phyloP scores from a whole-genome alignment of 2,888 invertebrate species.

The Synergus gifuensis region DNA sequence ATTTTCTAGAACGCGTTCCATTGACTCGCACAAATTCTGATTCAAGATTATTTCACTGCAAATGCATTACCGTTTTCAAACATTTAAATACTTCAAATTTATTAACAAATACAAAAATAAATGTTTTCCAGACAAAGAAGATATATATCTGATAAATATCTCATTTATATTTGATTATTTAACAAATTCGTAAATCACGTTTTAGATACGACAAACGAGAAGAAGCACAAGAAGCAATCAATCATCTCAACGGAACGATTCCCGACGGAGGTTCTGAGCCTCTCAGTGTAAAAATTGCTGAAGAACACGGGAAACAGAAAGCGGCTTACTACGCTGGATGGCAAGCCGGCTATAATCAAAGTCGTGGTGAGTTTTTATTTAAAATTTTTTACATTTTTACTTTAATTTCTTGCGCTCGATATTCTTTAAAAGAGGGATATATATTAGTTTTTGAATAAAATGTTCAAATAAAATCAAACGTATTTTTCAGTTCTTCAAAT shows the following conservation, averaged over 20 bases:
- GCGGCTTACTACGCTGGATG: conserved; percentile 86
- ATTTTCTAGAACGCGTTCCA: not conserved
- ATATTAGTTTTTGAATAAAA: not conserved
- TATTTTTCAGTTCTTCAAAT: not conserved
- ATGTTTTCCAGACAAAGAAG: not conserved
- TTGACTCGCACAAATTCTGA: not conserved
- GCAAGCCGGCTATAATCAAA: conserved; percentile 84
- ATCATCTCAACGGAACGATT: conserved; percentile 90
- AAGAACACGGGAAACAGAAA: conserved; percentile 91
- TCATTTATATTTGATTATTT: not conserved
- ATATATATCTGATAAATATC: not conserved
- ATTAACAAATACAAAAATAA: not conserved
- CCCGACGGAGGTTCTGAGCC: conserved; percentile 92
- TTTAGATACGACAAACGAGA: conserved; percentile 90
- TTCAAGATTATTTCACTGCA: not conserved
- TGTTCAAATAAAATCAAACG: not conserved
- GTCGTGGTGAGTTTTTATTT: conserved; percentile 75
- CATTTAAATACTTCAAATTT: not conserved
- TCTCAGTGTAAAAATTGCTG: conserved; percentile 90
- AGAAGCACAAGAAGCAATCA: conserved; percentile 94
- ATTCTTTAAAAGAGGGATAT: conserved; percentile 12
- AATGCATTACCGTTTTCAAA: not conserved
- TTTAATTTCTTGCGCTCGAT: not conserved
- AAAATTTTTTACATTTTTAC: not conserved
- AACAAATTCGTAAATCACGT: not conserved